Evolutionary conservation across 2,113 vertebrate genomes (phyloP).

Genomic region (Piaya cayana): DNA sequence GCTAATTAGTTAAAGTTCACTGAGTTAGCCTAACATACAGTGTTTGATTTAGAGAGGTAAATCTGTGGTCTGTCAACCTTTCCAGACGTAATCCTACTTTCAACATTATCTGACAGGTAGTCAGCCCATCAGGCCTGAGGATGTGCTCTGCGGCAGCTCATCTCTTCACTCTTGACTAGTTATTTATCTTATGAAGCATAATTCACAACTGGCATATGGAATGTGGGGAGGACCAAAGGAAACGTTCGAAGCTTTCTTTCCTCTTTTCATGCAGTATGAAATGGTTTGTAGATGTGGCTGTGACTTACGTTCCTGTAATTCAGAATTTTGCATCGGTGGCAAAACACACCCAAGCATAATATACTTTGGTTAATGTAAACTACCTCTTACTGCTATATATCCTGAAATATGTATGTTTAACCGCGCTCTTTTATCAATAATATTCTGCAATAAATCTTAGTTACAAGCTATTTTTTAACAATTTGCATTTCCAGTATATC

Average conservation of each 20-base stretch:
- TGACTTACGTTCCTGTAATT: not conserved
- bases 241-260: not conserved
- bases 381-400: not conserved
- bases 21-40: conserved; percentile 48
- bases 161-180: conserved; percentile 61
- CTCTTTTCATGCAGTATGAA: not conserved
- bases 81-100: conserved; percentile 56
- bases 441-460: not conserved
- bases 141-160: conserved; percentile 53
- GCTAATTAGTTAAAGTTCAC: conserved; percentile 73
- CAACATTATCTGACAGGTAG: conserved; percentile 69
- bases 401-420: conserved; percentile 25
- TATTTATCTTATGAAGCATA: conserved; percentile 49
- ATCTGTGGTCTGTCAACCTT: conserved; percentile 72
- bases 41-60: conserved; percentile 66
- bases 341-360: not conserved
- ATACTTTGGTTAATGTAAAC: conserved; percentile 14
- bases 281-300: not conserved
- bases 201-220: conserved; percentile 31
- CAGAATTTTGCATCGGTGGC: not conserved
- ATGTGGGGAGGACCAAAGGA: conserved; percentile 6
- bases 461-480: not conserved
- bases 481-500: not conserved
- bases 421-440: not conserved
- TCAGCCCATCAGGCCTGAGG: conserved; percentile 50